Evolutionary conservation across 2,888 invertebrate species (phyloP).

Genomic region (Diplolepis rosae): DNA sequence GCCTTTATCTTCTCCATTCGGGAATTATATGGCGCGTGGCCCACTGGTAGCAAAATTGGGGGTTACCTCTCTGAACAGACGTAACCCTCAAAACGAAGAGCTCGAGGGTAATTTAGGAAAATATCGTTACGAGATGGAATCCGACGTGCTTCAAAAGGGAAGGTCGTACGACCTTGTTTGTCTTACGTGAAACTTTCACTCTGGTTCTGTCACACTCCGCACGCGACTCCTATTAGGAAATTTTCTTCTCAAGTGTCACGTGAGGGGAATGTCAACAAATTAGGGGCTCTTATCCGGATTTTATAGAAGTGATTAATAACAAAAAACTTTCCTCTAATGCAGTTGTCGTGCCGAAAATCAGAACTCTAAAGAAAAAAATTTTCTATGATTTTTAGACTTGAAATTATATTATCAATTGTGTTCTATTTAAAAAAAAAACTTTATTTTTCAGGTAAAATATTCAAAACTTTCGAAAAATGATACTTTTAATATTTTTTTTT

Average conservation of each 20-base stretch:
- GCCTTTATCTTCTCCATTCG: constrained; percentile 49
- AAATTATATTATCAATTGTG: too few relatives aligned
- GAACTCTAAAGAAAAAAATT: too few relatives aligned
- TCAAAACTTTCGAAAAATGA: too few relatives aligned
- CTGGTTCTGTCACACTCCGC: constrained; percentile 12
- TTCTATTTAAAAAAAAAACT: too few relatives aligned
- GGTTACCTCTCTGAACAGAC: constrained; percentile 27
- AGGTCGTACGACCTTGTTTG: constrained; percentile 36
- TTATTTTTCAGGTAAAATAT: too few relatives aligned
- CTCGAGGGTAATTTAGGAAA: constrained; percentile 44
- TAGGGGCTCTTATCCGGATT: not conserved
- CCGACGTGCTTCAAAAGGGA: constrained; percentile 35
- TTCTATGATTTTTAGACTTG: too few relatives aligned
- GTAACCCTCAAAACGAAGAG: constrained; percentile 1
- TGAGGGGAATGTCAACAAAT: not conserved
- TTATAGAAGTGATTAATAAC: too few relatives aligned
- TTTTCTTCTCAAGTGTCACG: not conserved
- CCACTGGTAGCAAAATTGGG: constrained; percentile 38
- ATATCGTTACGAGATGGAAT: too few relatives aligned
- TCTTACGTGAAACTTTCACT: constrained; percentile 34
- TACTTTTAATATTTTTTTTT: too few relatives aligned
- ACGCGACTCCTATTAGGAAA: constrained; percentile 30
- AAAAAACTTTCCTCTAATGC: too few relatives aligned
- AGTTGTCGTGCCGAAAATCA: too few relatives aligned
- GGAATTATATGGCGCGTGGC: constrained; percentile 67